Percentiles rank a stretch among this genome's conserved stretches.
phyloP scores from a whole-genome alignment of 2,113 vertebrate genomes.

The Lasiurus cinereus region DNA sequence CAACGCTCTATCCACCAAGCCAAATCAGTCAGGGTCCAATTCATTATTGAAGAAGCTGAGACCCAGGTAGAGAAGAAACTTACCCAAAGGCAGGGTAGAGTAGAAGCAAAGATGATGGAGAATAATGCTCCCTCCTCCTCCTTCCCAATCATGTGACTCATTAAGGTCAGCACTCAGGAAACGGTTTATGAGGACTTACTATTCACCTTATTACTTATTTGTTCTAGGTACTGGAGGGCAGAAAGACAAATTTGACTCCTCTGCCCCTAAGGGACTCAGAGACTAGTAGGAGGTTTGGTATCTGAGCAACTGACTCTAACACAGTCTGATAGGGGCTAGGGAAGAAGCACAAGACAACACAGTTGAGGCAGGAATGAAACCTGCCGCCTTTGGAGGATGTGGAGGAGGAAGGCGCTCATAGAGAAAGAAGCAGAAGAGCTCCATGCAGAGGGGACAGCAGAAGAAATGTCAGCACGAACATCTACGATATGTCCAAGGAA shows the following conservation, averaged over 20 bases:
- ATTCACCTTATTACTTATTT: not conserved
- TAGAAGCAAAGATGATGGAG: not conserved
- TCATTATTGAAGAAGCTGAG: not conserved
- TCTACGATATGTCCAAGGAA: not conserved
- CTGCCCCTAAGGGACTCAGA: not conserved
- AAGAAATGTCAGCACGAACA: not conserved
- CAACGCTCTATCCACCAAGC: too few relatives aligned
- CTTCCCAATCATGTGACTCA: not conserved
- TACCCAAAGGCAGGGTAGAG: not conserved
- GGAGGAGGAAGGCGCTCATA: not conserved
- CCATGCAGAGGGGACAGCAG: not conserved
- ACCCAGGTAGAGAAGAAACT: not conserved
- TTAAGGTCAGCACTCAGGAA: conserved; percentile 24
- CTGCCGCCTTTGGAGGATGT: not conserved
- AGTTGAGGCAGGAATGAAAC: not conserved
- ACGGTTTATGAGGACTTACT: not conserved
- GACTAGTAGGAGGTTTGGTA: not conserved
- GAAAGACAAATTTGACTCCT: not conserved
- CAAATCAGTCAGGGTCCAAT: not conserved
- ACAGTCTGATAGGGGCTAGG: not conserved
- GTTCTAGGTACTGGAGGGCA: not conserved
- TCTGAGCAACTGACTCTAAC: not conserved
- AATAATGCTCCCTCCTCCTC: not conserved
- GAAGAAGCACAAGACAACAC: not conserved
- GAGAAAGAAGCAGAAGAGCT: not conserved